phyloP scores from a whole-genome alignment of 1,140 invertebrate genomes.

The Phymastichus coffea region DNA sequence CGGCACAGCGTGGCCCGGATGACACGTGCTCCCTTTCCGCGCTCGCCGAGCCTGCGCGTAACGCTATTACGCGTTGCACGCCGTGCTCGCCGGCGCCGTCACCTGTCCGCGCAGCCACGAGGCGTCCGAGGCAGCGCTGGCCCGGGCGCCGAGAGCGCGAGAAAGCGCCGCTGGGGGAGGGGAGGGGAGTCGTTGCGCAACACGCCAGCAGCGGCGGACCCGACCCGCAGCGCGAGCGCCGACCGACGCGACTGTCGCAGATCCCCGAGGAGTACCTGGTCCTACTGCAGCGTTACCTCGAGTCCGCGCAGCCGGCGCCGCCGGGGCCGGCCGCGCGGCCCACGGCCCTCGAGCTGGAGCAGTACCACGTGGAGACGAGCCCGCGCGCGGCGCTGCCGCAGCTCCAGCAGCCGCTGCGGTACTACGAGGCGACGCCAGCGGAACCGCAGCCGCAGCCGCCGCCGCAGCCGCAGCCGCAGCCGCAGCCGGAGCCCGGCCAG shows the following conservation, averaged over 20 bases:
- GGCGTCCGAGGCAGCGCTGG: too few species aligned
- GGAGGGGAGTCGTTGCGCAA: not conserved
- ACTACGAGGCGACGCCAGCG: not conserved
- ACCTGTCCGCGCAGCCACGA: not conserved
- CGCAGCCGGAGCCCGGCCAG: not conserved
- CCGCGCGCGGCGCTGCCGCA: not conserved
- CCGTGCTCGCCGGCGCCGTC: not conserved
- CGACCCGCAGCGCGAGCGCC: too few species aligned
- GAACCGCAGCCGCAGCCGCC: not conserved
- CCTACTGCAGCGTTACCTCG: slow-evolving; percentile 46
- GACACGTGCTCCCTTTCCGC: not conserved
- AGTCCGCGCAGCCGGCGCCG: slow-evolving; percentile 37
- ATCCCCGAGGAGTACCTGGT: slow-evolving; percentile 49
- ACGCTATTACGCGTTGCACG: not conserved
- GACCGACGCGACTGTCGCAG: too few species aligned
- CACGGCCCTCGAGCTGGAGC: slow-evolving; percentile 35
- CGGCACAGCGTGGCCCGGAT: slow-evolving; percentile 7
- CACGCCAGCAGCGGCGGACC: too few species aligned
- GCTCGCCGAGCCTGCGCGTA: not conserved
- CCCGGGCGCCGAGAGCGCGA: too few species aligned
- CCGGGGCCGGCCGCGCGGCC: slow-evolving; percentile 6
- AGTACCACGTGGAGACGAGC: slow-evolving; percentile 52
- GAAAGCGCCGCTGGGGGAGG: too few species aligned
- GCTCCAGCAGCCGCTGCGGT: not conserved
- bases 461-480: not conserved